Conservation (phyloP, 2,888 invertebrate species). For the Mimas tiliae region DNA sequence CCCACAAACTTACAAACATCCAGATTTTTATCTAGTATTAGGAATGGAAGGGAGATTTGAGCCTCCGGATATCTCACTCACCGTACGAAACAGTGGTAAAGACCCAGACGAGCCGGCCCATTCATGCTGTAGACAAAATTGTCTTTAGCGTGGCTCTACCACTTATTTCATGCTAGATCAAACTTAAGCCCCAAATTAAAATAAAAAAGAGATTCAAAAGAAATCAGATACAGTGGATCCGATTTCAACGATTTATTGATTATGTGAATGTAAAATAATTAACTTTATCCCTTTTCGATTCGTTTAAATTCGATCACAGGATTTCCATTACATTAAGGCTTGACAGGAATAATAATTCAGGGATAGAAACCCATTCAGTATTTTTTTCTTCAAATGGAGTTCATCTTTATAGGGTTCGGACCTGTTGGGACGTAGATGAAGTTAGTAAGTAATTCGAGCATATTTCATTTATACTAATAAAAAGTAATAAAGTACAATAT, state of each 20-base stretch:
- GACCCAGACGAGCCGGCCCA: too few relatives aligned
- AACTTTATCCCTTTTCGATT: constrained; percentile 17
- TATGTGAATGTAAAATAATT: not conserved
- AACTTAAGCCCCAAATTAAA: too few relatives aligned
- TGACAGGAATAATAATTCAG: constrained; percentile 19
- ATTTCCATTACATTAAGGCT: constrained; percentile 14
- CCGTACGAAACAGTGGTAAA: too few relatives aligned
- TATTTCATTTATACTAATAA: not conserved
- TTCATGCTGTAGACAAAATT: too few relatives aligned
- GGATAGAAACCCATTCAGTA: not conserved
- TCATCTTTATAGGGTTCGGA: not conserved
- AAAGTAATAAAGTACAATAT: too few relatives aligned
- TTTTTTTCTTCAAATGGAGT: not conserved
- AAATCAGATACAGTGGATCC: not conserved
- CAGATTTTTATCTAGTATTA: too few relatives aligned
- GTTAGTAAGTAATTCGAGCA: not conserved
- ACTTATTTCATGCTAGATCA: too few relatives aligned
- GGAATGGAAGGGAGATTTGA: too few relatives aligned
- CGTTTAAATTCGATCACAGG: constrained; percentile 13
- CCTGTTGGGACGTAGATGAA: not conserved
- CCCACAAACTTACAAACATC: too few relatives aligned
- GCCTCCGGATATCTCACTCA: too few relatives aligned
- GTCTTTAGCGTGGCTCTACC: too few relatives aligned
- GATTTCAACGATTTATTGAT: not conserved
- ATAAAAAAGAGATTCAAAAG: too few relatives aligned